Evolutionary conservation across 2,113 vertebrate genomes (phyloP).

Genomic region (Eudyptes chrysolophus): DNA sequence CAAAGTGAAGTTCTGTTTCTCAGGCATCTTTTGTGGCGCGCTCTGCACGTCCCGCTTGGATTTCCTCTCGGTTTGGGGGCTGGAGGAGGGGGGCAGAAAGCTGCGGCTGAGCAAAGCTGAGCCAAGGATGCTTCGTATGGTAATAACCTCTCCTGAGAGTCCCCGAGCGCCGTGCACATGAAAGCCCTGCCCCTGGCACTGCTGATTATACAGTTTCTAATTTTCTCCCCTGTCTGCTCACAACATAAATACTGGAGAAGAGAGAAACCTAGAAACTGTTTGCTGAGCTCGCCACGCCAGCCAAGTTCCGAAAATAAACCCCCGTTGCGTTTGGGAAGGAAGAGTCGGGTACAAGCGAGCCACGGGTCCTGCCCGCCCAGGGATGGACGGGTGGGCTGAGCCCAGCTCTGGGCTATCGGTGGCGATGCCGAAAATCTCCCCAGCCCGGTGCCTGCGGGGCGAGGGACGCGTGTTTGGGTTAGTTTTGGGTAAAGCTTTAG

Average conservation of each 20-base stretch:
- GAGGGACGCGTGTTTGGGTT: not conserved
- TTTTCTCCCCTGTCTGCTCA: conserved; percentile 60
- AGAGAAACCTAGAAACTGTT: not conserved
- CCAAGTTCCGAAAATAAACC: not conserved
- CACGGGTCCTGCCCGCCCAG: fast-evolving
- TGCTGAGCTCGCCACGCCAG: conserved; percentile 13
- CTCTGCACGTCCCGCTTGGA: not conserved
- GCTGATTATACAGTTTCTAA: conserved; percentile 67
- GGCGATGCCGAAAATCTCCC: not conserved
- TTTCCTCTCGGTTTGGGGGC: conserved; percentile 13
- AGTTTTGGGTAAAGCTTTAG: conserved; percentile 10
- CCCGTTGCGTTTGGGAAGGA: not conserved
- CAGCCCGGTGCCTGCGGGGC: not conserved
- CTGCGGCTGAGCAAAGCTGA: conserved; percentile 48
- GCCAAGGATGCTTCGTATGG: conserved; percentile 66
- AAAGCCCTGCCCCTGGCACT: conserved; percentile 66
- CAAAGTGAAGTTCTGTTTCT: conserved; percentile 30
- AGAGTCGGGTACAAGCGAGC: fast-evolving
- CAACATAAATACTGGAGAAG: conserved; percentile 22
- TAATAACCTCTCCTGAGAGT: conserved; percentile 62
- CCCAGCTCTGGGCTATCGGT: not conserved
- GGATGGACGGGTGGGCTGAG: not conserved
- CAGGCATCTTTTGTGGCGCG: not conserved
- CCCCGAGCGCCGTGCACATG: not conserved
- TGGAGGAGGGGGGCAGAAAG: conserved; percentile 17